These are phyloP conservation scores for Pomacea maculata DNA, from an alignment of 1,140 invertebrate genomes.

Conservation along the genomic window DNA sequence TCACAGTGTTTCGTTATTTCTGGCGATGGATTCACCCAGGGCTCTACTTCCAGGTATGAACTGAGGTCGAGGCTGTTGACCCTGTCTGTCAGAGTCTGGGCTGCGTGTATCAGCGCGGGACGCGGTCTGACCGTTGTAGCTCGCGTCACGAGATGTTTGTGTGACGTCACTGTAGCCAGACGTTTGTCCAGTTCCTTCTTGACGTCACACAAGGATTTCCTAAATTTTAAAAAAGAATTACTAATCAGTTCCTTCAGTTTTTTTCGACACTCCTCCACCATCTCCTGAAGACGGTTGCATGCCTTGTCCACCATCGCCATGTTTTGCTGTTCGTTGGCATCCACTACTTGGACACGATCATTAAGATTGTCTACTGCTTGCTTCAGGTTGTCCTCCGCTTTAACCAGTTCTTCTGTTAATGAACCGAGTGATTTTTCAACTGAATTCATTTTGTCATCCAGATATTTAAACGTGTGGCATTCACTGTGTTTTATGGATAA, in stretches of 20 bases:
- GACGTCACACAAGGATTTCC: too few species aligned
- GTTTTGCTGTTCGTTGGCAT: not conserved
- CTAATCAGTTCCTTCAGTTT: not conserved
- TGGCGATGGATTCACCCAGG: too few species aligned
- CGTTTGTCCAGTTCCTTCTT: too few species aligned
- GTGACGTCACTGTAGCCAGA: too few species aligned
- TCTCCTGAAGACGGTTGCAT: not conserved
- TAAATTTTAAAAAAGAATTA: too few species aligned
- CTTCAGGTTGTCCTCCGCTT: not conserved
- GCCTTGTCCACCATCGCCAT: not conserved
- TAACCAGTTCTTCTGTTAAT: not conserved
- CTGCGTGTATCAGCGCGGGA: too few species aligned
- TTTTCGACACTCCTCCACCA: not conserved
- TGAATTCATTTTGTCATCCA: not conserved
- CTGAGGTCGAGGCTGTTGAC: too few species aligned
- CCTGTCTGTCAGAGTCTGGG: too few species aligned
- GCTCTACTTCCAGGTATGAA: too few species aligned
- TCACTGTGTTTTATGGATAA: not conserved
- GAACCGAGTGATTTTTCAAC: not conserved
- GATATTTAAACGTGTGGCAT: not conserved
- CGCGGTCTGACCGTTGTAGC: too few species aligned
- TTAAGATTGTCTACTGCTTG: not conserved
- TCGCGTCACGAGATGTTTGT: too few species aligned
- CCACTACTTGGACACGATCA: not conserved
- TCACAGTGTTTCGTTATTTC: too few species aligned